Base-by-base conservation (phyloP, 2,113 vertebrate species). In the Petaurus breviceps region DNA sequence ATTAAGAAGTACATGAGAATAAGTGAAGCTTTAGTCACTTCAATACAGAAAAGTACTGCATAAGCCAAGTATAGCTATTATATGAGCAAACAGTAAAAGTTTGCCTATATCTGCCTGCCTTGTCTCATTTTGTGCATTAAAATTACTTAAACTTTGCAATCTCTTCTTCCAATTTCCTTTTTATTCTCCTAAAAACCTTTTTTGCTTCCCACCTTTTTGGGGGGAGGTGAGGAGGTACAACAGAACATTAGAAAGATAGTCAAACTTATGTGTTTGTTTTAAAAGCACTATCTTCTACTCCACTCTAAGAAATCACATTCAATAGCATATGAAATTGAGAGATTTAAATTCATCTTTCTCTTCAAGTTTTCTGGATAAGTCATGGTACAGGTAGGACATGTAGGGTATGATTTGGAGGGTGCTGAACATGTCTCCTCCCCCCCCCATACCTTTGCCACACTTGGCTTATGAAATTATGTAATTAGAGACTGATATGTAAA, bases 311-410 rank as follows among this genome's bases (percentile, higher is more conserved):
- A 89, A 91, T 49, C 8, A 46, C 2, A 90, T 25, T 46, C 54
- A 94, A 89, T 55, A 55, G 37, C 92, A 68, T 90, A 53, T 52
- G 57, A 96, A 91, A 91, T 89, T 96, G 89, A 93, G 94, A 89
- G 91, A 90, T 93, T 95, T 92, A 97, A 94, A 57, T 90, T 96
- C 28, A 95, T 84, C 84, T 90, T 95, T 92, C 68, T 94, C n/a
- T n/a, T n/a, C 9, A 84, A 23, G 31, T 93, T 43, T 97, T 92
- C 49, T 95, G 50, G 91, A 84, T 43, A 84, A 43, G 23, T 84
- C 68, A 22, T 84, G 31, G 43, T 54, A 68, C n/a, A 92, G 8
- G 90, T 46, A 93, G 61, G 68, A 93, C 90, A 94, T 54, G 53
- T 54, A 61, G 90, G 0, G 37, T 77, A 37, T 19, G 37, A 94